Percentiles rank a stretch among this genome's conserved stretches.
Evolutionary conservation across 2,797 vertebrate genomes (phyloP).

Genomic region (Clarias fuscus): DNA sequence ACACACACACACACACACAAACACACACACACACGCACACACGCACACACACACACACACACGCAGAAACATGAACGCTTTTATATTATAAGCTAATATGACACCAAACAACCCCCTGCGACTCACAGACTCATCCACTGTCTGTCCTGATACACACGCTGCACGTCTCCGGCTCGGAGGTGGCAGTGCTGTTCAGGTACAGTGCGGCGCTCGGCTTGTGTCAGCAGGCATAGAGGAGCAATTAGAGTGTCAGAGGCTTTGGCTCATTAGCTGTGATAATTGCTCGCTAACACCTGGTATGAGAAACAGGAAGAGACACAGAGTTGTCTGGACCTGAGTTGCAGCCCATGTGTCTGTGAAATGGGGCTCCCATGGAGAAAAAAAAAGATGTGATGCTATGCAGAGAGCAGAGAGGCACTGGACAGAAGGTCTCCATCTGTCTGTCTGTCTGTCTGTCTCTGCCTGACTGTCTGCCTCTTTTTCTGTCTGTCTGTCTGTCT

Average conservation of each 20-base stretch:
- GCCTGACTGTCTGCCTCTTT: neutral
- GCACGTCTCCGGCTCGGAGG: conserved; percentile 53
- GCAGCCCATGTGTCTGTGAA: conserved; percentile 55
- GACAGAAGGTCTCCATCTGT: neutral
- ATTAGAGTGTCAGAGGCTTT: conserved; percentile 74
- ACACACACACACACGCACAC: neutral
- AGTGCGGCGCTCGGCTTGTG: conserved; percentile 55
- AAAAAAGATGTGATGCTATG: conserved; percentile 16
- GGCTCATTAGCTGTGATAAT: conserved; percentile 73
- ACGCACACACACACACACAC: no score
- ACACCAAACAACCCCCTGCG: conserved; percentile 59
- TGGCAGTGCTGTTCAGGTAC: conserved; percentile 25
- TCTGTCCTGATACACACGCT: conserved; percentile 39
- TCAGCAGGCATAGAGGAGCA: conserved; percentile 56
- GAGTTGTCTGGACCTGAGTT: conserved; percentile 57
- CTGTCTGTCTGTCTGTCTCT: conserved; percentile 7
- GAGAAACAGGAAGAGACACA: conserved; percentile 61
- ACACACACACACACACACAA: neutral
- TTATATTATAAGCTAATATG: conserved; percentile 64
- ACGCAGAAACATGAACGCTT: conserved; percentile 55
- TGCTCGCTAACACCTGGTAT: conserved; percentile 70
- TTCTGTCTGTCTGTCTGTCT: no score
- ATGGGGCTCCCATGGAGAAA: neutral
- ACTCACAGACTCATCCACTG: conserved; percentile 63
- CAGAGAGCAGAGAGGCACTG: conserved; percentile 21